These are phyloP conservation scores for Rhinoraja longicauda DNA, from an alignment of 2,797 vertebrate genomes.

Conservation along the genomic window DNA sequence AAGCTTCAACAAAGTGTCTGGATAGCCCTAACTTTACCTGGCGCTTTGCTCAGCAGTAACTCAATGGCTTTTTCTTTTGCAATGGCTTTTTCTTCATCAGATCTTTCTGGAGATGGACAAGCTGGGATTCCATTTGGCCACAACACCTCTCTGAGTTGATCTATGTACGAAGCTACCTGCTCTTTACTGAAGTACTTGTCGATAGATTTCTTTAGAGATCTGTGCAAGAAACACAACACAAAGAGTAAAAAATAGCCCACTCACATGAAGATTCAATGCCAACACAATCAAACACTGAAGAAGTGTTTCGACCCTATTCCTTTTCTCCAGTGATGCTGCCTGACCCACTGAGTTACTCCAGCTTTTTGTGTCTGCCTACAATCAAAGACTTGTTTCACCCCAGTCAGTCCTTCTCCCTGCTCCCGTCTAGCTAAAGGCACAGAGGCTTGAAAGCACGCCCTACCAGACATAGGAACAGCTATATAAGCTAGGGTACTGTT, in stretches of 20 bases:
- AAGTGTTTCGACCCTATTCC: no score
- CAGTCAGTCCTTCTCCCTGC: no score
- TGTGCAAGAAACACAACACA: background rate
- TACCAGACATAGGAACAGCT: no score
- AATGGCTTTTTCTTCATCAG: constrained; percentile 52
- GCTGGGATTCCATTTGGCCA: constrained; percentile 52
- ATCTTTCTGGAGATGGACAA: constrained; percentile 43
- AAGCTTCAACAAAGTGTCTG: background rate
- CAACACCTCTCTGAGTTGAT: constrained; percentile 52
- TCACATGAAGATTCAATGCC: background rate
- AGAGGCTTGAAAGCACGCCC: no score
- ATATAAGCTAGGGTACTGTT: no score
- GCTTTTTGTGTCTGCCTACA: no score
- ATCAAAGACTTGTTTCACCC: no score
- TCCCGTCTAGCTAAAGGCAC: no score
- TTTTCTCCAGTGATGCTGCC: no score
- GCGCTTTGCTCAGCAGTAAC: constrained; percentile 47
- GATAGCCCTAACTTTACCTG: background rate
- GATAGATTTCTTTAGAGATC: background rate
- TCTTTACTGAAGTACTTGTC: constrained; percentile 48
- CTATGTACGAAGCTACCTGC: constrained; percentile 56
- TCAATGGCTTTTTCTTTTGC: constrained; percentile 55
- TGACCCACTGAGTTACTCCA: no score
- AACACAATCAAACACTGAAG: background rate
- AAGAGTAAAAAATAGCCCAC: background rate